A percentile compares a stretch with the other conserved stretches of the same genome.
phyloP scores from a whole-genome alignment of 2,113 vertebrate genomes.

The Echinops telfairi region DNA sequence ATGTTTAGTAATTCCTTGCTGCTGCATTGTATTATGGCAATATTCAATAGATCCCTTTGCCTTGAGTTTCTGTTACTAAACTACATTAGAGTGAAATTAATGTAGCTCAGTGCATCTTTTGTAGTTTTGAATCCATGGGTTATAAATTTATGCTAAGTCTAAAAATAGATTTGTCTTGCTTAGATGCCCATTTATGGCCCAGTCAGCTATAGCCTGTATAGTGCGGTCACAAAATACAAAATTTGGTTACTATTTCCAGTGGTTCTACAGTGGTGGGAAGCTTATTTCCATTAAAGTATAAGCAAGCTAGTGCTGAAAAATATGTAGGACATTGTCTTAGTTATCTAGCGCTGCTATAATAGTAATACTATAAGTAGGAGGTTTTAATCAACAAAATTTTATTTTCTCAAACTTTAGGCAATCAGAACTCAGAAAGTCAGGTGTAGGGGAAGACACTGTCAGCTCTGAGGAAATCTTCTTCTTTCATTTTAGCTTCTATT shows the following conservation, averaged over 20 bases:
- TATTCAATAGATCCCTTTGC: background rate
- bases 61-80: background rate
- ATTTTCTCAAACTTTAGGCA: too few species aligned
- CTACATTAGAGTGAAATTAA: background rate
- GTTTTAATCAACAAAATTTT: too few species aligned
- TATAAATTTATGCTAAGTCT: background rate
- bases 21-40: background rate
- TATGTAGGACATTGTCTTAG: background rate
- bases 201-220: background rate
- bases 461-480: too few species aligned
- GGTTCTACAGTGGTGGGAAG: background rate
- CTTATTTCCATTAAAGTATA: background rate
- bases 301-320: background rate
- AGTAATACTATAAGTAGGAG: too few species aligned
- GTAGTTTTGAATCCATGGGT: background rate
- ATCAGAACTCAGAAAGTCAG: too few species aligned
- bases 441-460: too few species aligned
- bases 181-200: background rate
- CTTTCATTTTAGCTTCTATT: too few species aligned
- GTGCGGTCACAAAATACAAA: background rate
- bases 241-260: background rate
- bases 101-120: background rate
- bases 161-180: background rate
- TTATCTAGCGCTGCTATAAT: too few species aligned
- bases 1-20: too few species aligned